These are phyloP conservation scores for Lagocephalus sceleratus DNA, from an alignment of 2,797 vertebrate genomes.

Conservation along the genomic window DNA sequence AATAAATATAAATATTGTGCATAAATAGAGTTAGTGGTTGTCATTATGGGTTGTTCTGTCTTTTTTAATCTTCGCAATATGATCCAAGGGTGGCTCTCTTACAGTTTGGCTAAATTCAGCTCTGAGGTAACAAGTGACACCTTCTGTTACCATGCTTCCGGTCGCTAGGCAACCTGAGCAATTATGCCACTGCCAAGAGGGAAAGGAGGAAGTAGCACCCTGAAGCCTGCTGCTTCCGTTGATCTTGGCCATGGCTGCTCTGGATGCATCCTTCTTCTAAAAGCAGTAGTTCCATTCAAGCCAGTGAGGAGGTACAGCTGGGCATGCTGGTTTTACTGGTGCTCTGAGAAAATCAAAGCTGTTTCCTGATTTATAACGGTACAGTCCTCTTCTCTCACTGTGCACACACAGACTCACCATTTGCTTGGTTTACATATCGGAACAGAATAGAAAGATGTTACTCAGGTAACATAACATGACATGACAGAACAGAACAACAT, in stretches of 20 bases:
- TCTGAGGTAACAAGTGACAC: constrained; percentile 94
- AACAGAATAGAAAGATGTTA: no score
- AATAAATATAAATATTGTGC: no score
- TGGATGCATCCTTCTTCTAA: constrained; percentile 51
- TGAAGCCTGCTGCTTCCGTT: constrained; percentile 58
- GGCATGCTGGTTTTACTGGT: constrained; percentile 45
- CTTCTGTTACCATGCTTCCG: constrained; percentile 75
- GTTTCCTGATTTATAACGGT: constrained; percentile 26
- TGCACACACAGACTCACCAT: constrained; percentile 1
- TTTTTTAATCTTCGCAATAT: constrained; percentile 81
- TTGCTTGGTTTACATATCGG: no score
- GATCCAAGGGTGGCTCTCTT: constrained; percentile 80
- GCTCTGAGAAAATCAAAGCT: constrained; percentile 52
- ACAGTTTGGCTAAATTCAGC: constrained; percentile 88
- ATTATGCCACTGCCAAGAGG: constrained; percentile 69
- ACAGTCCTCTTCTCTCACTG: background rate
- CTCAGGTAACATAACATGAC: no score
- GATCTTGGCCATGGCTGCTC: constrained; percentile 51
- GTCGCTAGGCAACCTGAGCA: constrained; percentile 79
- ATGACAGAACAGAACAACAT: no score
- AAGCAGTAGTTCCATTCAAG: constrained; percentile 42
- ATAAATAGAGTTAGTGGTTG: no score
- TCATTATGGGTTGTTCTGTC: constrained; percentile 61
- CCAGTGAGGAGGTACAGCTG: constrained; percentile 39
- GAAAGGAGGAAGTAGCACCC: constrained; percentile 68